phyloP scores from a whole-genome alignment of 2,113 vertebrate genomes.

The Sebastes schlegelii region DNA sequence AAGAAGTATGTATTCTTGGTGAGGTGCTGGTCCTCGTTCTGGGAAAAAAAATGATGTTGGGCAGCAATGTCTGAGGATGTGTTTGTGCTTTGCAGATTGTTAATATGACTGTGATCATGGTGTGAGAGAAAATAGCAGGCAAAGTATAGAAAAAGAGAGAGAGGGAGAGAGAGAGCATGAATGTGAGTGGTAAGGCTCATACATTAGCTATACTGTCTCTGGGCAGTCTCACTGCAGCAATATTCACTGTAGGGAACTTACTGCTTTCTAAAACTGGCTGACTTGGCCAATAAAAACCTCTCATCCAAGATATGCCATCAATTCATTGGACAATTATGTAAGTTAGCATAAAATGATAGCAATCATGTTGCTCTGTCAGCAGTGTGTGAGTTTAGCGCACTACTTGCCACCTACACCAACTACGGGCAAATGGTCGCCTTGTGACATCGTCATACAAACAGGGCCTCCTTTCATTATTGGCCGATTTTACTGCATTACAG shows the following conservation, averaged over 20 bases:
- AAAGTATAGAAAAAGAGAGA: constrained; percentile 22
- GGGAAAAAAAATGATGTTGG: constrained; percentile 55
- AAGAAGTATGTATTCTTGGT: constrained; percentile 99
- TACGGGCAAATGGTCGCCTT: constrained; percentile 39
- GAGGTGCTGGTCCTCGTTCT: constrained; percentile 86
- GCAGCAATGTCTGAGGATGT: constrained; percentile 44
- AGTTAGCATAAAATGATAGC: constrained; percentile 48
- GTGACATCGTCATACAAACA: constrained; percentile 63
- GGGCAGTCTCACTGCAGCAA: constrained; percentile 84
- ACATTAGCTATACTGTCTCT: constrained; percentile 83
- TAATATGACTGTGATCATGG: constrained; percentile 50
- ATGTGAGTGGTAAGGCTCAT: constrained; percentile 69
- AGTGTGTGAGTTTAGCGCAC: constrained; percentile 12
- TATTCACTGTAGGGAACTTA: constrained; percentile 76
- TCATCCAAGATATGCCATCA: constrained; percentile 65
- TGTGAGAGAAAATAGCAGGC: constrained; percentile 42
- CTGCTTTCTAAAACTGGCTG: constrained; percentile 73
- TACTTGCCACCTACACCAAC: constrained; percentile 20
- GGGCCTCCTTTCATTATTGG: constrained; percentile 69
- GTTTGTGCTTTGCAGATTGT: constrained; percentile 61
- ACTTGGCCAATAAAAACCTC: constrained; percentile 76
- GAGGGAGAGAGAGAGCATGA: constrained; percentile 36
- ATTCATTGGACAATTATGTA: constrained; percentile 60
- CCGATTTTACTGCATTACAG: constrained; percentile 76
- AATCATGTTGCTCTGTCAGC: constrained; percentile 40